Base-by-base conservation (phyloP, 2,888 invertebrate species). In the Keiferia lycopersicella region DNA sequence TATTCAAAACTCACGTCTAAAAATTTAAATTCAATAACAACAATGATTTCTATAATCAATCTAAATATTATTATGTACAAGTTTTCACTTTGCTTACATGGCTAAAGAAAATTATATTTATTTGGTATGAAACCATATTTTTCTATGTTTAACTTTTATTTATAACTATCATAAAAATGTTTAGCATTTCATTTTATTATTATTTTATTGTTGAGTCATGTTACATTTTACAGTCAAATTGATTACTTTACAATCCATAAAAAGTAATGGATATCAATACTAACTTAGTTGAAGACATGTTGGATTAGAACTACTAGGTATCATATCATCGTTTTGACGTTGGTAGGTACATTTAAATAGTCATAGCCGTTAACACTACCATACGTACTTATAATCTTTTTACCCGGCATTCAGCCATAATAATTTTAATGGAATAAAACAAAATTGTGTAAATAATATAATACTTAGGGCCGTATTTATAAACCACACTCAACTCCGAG, bases 11-110 rank as follows among this genome's bases (percentile, higher is more conserved):
- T 72, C 83, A 83, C 81, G 76, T 87, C 82, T 86, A 88, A 87
- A 88, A 85, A 80, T 81, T 82, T 81, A 81, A 83, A 87, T 84
- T 80, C 76, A 80, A 80, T 83, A 87, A 90, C 86, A 87, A 87
- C 79, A 80, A 82, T 83, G 82, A 85, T 81, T 79, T 73, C 76
- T 78, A 79, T 63, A 30, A 50, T 75, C 72, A 73, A 79, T 77
- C 74, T 78, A 77, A 79, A 6, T 78, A 79, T 71, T 78, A 79
- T 71, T 87, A 88, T 88, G 70, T 88, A 88, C 88, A 88, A 18
- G 12, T 58, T 58, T 58, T 20, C 34, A 11, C n/a, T 56, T 56
- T 34, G 14, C 12, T 39, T 39, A 39, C 22, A 34, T 58, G 11
- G 16, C 18, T 34, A 18, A 38, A 58, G 51, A 20, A 58, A 38